These are phyloP conservation scores for Synanthedon tipuliformis DNA, from an alignment of 2,888 invertebrate genomes.

Conservation along the genomic window DNA sequence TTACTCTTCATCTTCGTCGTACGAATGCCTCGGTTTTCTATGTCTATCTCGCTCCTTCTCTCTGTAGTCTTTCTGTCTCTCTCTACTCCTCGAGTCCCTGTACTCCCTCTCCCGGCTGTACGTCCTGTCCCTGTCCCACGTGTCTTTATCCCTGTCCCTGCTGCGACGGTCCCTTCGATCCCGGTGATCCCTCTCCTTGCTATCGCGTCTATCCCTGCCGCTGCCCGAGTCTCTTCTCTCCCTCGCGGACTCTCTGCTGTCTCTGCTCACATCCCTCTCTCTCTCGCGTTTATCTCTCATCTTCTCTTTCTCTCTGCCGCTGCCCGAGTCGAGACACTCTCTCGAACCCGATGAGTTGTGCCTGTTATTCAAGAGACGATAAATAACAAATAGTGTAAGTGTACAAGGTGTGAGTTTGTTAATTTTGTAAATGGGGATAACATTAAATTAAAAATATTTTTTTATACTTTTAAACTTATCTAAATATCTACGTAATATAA, in stretches of 20 bases:
- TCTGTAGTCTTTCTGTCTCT: slow-evolving; percentile 61
- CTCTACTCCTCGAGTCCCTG: slow-evolving; percentile 50
- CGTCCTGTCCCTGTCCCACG: slow-evolving; percentile 54
- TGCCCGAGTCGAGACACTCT: slow-evolving; percentile 61
- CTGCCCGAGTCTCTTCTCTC: slow-evolving; percentile 61
- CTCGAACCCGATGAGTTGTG: slow-evolving; percentile 62
- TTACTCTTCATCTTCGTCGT: slow-evolving; percentile 80
- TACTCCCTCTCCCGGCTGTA: slow-evolving; percentile 57
- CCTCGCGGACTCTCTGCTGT: slow-evolving; percentile 23
- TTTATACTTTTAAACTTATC: no score
- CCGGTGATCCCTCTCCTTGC: slow-evolving; percentile 42
- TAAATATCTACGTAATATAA: no score
- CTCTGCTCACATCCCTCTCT: slow-evolving; percentile 50
- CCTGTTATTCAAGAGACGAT: slow-evolving; percentile 17
- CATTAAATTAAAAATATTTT: no score
- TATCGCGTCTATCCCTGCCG: slow-evolving; percentile 52
- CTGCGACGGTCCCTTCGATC: slow-evolving; percentile 41
- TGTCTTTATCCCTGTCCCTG: slow-evolving; percentile 48
- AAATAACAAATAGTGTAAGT: background rate
- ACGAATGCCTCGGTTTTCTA: slow-evolving; percentile 72
- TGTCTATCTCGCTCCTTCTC: slow-evolving; percentile 64
- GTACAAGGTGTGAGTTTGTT: no score
- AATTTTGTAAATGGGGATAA: no score
- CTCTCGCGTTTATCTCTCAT: slow-evolving; percentile 51
- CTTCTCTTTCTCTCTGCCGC: slow-evolving; percentile 63